Conservation (phyloP, 2,888 invertebrate species). For the Mactromeris polynyma region DNA sequence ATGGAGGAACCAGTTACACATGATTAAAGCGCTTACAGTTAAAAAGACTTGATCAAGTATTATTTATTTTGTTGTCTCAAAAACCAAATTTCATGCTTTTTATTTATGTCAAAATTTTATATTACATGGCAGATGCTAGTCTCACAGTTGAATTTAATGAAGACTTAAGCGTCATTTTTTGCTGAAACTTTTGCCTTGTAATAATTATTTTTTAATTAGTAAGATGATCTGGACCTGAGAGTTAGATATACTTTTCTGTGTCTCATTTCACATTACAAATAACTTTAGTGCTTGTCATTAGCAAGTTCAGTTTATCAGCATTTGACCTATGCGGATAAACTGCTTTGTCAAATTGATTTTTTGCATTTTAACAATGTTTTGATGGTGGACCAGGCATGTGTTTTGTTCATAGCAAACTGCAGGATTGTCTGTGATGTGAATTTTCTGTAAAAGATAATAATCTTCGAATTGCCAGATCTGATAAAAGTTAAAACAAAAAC, state of each 20-base stretch:
- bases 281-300: background rate
- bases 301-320: background rate
- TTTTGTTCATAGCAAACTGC: background rate
- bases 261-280: background rate
- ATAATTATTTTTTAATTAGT: background rate
- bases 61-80: slow-evolving; percentile 10
- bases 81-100: background rate
- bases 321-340: background rate
- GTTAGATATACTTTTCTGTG: background rate
- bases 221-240: background rate
- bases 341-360: background rate
- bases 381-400: slow-evolving; percentile 8
- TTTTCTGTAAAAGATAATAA: background rate
- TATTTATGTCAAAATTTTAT: background rate
- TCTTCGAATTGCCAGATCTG: background rate
- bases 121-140: background rate
- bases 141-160: too few relatives aligned
- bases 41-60: background rate
- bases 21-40: background rate
- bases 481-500: background rate
- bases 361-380: background rate
- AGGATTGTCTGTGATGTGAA: background rate
- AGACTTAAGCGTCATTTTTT: too few relatives aligned
- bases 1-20: background rate
- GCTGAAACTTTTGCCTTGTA: too few relatives aligned